Evolutionary conservation across 2,797 vertebrate genomes (phyloP), one percentile per base, ranked within the genome.

Genomic region (Tadarida brasiliensis): DNA sequence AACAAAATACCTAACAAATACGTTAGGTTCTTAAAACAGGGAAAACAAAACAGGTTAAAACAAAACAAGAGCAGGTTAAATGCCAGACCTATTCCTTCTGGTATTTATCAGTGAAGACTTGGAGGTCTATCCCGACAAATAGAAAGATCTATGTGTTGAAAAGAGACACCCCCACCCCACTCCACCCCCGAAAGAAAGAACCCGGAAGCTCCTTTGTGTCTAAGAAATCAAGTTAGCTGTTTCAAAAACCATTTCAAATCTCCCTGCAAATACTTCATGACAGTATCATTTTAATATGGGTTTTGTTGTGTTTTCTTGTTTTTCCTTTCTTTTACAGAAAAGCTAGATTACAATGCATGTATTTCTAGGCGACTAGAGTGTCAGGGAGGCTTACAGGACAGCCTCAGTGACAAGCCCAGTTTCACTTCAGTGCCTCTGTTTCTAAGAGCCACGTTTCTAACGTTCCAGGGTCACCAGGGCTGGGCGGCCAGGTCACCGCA

Each of bases 241-340:
- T 95, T 97, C 44, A 86, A 89, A 82, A 74, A 3, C 7, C 26
- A 78, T 83, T 95, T 94, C n/a, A 71, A 88, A 57, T 28, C 26
- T 49, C n/a, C 74, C 5, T 33, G 17, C n/a, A 82, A 92, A 83
- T 33, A 67, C 7, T 51, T 91, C 22, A 54, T 11, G 47, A 14
- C n/a, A 35, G 4, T n/a, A 28, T 73, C 59, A 26, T 67, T 80
- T 88, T 22, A 86, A 7, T 0, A 51, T 44, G 39, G 24, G 7
- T 17, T 80, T 78, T 57, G 33, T 44, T 77, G 28, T 19, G 19
- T 86, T 54, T 26, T 54, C 7, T 61, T 35, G 7, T 70, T 17
- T 54, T 61, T 35, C 22, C 24, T 35, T 57, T 35, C 24, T 90
- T 96, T 95, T 82, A 88, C 80, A 94, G 76, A 47, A 94, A 91